Base-by-base conservation (phyloP, 2,797 vertebrate species). In the Melanotaenia nigrans region DNA sequence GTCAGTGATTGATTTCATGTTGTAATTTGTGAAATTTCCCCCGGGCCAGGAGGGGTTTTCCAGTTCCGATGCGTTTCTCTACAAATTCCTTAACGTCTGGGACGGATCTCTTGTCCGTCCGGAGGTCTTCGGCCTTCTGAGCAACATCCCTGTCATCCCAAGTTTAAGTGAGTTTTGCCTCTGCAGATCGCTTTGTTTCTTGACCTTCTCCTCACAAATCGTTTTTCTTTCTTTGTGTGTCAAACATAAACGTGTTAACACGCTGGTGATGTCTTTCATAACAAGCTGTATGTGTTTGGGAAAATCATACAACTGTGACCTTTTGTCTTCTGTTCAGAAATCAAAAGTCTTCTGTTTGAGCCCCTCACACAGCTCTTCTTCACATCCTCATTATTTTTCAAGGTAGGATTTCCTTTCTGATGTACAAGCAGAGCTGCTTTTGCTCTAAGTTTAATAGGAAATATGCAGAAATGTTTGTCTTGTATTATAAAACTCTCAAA, bases 331-430 rank as follows among this genome's bases (percentile, higher is more conserved):
- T 25, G 90, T 69, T 61, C 60, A 98, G 98, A 96, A 80, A 85
- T 97, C 56, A 91, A 89, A 57, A 73, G 68, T 1, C 85, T 95
- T 62, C 89, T 98, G 73, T 97, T 93, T 72, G 93, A 96, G 76
- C 96, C 96, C 3, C 87, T 99, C 80, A 90, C 90, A 87, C 95
- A 96, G 77, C 94, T 99, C 24, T 99, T 97, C 87, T 96, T 96
- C 89, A 96, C 96, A 33, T 98, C 97, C 2, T 95, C 95, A 0
- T 65, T 97, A 73, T 97, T 95, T 92, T 97, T 98, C 81, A 98
- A 99, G 97, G 98, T 99, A 93, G 33, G 73, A 14, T 61, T 80
- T 51, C 5, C 9, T 49, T 20, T 54, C 60, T 1, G 38, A 30
- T 24, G 7, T 30, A 33, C 51, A 20, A 8, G 16, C 9, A n/a